Conservation (phyloP, 2,113 vertebrate species). For the Philantomba maxwellii region DNA sequence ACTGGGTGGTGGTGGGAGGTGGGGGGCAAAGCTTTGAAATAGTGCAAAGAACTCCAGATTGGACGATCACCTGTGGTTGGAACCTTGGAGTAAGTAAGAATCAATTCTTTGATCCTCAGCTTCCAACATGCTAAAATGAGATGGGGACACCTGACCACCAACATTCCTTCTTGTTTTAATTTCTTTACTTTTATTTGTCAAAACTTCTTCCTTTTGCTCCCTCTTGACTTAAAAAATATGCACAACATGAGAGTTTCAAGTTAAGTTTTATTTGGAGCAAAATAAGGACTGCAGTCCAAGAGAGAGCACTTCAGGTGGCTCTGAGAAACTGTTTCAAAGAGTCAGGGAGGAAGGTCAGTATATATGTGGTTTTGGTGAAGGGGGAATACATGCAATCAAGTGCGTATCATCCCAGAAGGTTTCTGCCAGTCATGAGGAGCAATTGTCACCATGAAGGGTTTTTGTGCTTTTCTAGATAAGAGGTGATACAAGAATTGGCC, state of each 20-base stretch:
- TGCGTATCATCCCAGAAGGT: background rate
- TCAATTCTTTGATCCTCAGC: background rate
- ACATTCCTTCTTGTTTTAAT: background rate
- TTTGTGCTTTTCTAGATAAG: background rate
- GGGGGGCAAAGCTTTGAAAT: background rate
- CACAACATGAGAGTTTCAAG: background rate
- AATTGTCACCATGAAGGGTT: background rate
- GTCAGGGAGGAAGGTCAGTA: background rate
- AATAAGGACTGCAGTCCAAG: background rate
- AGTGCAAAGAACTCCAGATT: background rate
- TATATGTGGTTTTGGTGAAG: background rate
- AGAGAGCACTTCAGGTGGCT: background rate
- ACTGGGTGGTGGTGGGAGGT: background rate
- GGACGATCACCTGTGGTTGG: fast-evolving
- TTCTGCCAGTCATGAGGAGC: background rate
- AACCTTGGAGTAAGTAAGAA: background rate
- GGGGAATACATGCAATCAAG: background rate
- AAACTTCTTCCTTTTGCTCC: background rate
- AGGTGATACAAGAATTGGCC: background rate
- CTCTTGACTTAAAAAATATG: background rate
- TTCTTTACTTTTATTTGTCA: background rate
- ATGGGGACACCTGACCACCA: background rate
- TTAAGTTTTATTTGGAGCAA: background rate
- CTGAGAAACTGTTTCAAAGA: background rate
- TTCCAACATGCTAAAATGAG: background rate